Conservation (phyloP, 2,888 invertebrate genomes). For the Eupeodes luniger region DNA sequence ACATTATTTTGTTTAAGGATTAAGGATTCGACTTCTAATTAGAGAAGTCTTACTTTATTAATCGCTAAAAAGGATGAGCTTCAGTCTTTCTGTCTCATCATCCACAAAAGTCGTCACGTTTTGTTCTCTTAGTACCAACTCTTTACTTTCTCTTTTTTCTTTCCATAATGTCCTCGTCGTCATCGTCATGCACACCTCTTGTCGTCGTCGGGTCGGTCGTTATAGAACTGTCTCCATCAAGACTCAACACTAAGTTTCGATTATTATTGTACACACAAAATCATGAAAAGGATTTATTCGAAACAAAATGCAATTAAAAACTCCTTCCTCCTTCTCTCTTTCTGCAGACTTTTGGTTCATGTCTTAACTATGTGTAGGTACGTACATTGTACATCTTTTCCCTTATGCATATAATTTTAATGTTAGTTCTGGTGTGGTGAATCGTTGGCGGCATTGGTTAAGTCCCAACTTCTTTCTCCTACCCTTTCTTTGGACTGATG, state of each 20-base stretch:
- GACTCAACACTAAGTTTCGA: slow-evolving; percentile 60
- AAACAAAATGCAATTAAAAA: slow-evolving; percentile 76
- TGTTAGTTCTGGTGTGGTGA: slow-evolving; percentile 37
- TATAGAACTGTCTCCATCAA: slow-evolving; percentile 16
- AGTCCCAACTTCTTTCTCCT: background rate
- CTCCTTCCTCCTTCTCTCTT: slow-evolving; percentile 57
- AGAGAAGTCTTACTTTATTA: slow-evolving; percentile 63
- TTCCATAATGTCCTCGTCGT: too few species aligned
- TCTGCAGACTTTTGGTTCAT: background rate
- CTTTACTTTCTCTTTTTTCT: background rate
- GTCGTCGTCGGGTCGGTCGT: slow-evolving; percentile 4
- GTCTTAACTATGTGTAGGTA: background rate
- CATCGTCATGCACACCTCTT: background rate
- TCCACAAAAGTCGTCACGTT: slow-evolving; percentile 41
- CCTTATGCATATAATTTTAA: slow-evolving; percentile 47
- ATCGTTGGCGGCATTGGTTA: background rate
- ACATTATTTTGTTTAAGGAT: slow-evolving; percentile 54
- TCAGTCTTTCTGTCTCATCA: slow-evolving; percentile 6
- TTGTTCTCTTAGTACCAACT: background rate
- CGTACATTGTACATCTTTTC: background rate
- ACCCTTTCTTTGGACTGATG: background rate
- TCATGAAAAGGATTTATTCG: slow-evolving; percentile 69
- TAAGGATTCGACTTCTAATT: slow-evolving; percentile 70
- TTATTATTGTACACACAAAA: slow-evolving; percentile 68
- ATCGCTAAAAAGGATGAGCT: slow-evolving; percentile 57